phyloP scores from a whole-genome alignment of 2,113 vertebrate genomes.

The Regulus satrapa region DNA sequence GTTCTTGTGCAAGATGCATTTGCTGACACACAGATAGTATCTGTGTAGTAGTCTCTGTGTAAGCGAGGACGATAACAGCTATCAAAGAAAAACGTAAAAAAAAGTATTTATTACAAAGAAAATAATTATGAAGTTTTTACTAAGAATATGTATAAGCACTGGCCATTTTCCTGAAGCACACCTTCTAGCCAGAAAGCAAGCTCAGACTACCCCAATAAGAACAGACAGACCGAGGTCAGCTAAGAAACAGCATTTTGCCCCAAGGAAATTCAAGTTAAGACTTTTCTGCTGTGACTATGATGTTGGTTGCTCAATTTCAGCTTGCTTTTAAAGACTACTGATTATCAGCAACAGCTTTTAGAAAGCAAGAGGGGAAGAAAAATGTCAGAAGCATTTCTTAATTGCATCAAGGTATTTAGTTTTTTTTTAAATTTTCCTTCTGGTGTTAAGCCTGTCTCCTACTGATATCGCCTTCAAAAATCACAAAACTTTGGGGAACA shows the following conservation, averaged over 20 bases:
- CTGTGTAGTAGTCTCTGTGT: background rate
- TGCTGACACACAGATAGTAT: background rate
- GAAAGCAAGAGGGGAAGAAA: background rate
- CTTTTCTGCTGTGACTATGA: background rate
- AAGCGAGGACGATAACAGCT: background rate
- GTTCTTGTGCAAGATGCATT: background rate
- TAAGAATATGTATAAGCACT: background rate
- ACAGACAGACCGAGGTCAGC: background rate
- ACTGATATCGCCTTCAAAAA: background rate
- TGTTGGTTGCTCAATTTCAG: background rate
- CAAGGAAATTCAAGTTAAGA: background rate
- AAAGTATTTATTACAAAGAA: background rate
- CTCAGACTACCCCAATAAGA: background rate
- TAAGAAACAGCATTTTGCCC: background rate
- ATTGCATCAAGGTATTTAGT: background rate
- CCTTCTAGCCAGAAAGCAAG: background rate
- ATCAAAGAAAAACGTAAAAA: background rate
- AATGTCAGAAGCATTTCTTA: background rate
- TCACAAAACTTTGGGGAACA: background rate
- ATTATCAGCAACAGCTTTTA: background rate
- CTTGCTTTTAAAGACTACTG: background rate
- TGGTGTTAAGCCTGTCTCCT: background rate
- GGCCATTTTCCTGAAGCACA: background rate
- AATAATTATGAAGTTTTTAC: fast-evolving
- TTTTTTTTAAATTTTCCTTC: background rate